Base-by-base conservation (phyloP, 92 coral and sea anemone genomes). In the Palythoa grandiflora region DNA sequence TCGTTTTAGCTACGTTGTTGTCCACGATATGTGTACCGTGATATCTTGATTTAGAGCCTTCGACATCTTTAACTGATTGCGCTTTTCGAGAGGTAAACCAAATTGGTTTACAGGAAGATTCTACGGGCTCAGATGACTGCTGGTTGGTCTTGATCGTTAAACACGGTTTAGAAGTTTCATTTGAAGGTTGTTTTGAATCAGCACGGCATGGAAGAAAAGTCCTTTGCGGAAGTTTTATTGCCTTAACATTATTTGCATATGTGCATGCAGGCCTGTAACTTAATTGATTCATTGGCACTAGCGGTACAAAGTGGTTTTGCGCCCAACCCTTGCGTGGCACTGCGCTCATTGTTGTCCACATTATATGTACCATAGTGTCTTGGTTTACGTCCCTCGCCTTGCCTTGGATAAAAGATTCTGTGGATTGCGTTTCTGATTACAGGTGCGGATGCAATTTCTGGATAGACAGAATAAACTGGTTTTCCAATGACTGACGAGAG, bases 291-390 rank as follows among this genome's bases (percentile, higher is more conserved):
- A 71, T 71, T 3, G 75, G 17, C 4, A 71, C 47, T 38, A 71
- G 44, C 28, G 75, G 90, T 39, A 38, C 77, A 53, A 87, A 87
- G 80, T 87, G 87, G 75, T 87, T 87, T 6, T 86, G 90, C 71
- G 11, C 35, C 90, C 89, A 87, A 80, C 59, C 75, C 16, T 77
- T 59, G 50, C 77, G 54, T 20, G 84, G 75, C 57, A 20, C 40
- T 16, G 73, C 15, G 28, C 37, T 37, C 57, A 80, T 61, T 75
- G 77, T 78, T 47, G 90, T 87, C 87, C 90, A 87, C 79, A 87
- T 79, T 48, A 87, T 53, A 48, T 19, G 70, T 37, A 87, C 37
- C 12, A 65, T 10, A 1, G 79, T 40, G 11, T 21, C 66, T 44
- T 47, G 52, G 3, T 3, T 13, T 8, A 71, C 65, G 19, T 60